phyloP scores from a whole-genome alignment of 2,797 vertebrate genomes.

The Bradypus variegatus region DNA sequence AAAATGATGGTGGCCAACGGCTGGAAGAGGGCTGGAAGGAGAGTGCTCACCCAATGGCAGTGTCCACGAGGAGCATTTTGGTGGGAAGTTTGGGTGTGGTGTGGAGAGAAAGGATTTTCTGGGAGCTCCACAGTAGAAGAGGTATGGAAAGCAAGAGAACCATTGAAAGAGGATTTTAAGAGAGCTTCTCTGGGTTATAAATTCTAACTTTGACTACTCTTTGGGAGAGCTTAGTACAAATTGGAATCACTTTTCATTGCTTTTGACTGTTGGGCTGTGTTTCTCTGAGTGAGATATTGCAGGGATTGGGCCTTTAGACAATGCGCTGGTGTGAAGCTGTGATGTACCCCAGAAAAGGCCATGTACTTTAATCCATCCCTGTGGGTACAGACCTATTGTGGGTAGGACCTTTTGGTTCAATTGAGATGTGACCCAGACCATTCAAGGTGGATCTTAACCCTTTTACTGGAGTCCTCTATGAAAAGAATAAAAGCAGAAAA shows the following conservation, averaged over 20 bases:
- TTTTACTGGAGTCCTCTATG: too few species aligned
- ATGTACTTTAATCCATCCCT: too few species aligned
- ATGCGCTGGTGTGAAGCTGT: too few species aligned
- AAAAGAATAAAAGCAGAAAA: too few species aligned
- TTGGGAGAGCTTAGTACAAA: not conserved
- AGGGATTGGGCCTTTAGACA: not conserved
- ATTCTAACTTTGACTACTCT: too few species aligned
- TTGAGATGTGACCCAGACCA: too few species aligned
- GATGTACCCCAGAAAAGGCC: too few species aligned
- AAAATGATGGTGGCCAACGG: not conserved
- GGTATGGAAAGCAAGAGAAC: not conserved
- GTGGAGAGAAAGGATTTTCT: not conserved
- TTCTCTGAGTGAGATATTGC: not conserved
- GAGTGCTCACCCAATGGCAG: not conserved
- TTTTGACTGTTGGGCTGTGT: not conserved
- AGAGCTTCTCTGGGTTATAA: not conserved
- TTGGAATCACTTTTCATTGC: not conserved
- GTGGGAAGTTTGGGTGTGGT: not conserved
- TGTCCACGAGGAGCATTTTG: not conserved
- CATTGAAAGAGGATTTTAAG: not conserved
- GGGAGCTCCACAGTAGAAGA: not conserved
- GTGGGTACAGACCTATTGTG: too few species aligned
- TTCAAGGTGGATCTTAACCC: too few species aligned
- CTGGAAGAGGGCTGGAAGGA: not conserved
- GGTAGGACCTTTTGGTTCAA: too few species aligned